A percentile compares a stretch with the other conserved stretches of the same genome.
Conservation (phyloP, 2,113 vertebrate species). For the Pseudorhombus dupliciocellatus region DNA sequence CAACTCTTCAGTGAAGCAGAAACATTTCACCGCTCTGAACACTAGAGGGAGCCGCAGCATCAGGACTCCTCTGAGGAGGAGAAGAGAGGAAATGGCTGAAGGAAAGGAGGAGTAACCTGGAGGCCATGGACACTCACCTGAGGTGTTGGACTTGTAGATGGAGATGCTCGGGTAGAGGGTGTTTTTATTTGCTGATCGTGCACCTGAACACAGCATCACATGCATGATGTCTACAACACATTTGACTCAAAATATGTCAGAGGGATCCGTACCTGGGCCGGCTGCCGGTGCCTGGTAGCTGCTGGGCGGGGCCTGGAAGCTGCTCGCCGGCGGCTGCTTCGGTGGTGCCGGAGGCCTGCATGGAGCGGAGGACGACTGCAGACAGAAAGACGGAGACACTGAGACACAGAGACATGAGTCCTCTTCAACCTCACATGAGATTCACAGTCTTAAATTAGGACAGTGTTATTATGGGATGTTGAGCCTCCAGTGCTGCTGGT, state of each 20-base stretch:
- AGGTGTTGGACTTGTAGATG: conserved; percentile 58
- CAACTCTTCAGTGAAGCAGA: neutral
- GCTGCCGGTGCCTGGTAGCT: neutral
- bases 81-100: neutral
- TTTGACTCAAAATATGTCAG: neutral
- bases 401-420: too few species aligned
- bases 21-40: neutral
- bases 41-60: conserved; percentile 30
- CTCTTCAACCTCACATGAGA: too few species aligned
- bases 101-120: neutral
- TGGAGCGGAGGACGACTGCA: conserved; percentile 42
- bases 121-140: conserved; percentile 45
- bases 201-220: conserved; percentile 6
- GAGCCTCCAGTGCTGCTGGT: too few species aligned
- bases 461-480: too few species aligned
- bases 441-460: too few species aligned
- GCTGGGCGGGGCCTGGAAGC: neutral
- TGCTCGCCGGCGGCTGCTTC: neutral
- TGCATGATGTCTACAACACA: neutral
- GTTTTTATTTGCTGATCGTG: conserved; percentile 20
- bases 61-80: neutral
- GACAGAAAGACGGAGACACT: neutral
- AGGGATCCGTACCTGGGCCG: neutral
- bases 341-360: conserved; percentile 59
- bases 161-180: conserved; percentile 64